phyloP scores from a whole-genome alignment of 1,140 invertebrate species.

The Mycetomoellerius zeteki region DNA sequence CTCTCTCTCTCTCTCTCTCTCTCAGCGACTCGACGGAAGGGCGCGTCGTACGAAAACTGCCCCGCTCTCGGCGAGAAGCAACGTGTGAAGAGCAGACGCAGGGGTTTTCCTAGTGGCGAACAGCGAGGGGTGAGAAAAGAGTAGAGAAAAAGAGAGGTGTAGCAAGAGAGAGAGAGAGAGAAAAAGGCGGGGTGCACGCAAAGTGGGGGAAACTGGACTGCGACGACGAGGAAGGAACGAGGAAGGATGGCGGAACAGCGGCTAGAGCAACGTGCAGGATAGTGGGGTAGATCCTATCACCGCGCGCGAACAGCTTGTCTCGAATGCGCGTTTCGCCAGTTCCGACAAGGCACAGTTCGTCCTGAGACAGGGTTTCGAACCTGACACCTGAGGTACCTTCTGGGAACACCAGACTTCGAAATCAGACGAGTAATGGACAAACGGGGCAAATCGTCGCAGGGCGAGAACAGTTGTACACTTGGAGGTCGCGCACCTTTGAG shows the following conservation, averaged over 20 bases:
- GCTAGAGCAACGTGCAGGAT: conserved; percentile 41
- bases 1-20: conserved; percentile 17
- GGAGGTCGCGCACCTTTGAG: conserved; percentile 8
- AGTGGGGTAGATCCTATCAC: conserved; percentile 58
- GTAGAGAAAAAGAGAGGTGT: neutral
- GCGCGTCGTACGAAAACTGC: conserved; percentile 79
- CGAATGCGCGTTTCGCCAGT: conserved; percentile 43
- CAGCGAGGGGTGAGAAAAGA: neutral
- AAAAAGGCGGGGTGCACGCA: neutral
- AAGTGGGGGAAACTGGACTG: conserved; percentile 48
- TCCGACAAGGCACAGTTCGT: neutral
- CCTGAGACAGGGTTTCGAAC: neutral
- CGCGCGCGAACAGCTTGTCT: conserved; percentile 26
- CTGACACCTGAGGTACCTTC: neutral
- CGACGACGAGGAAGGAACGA: conserved; percentile 13
- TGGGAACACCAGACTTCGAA: neutral
- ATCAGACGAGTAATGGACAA: neutral
- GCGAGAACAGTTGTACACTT: neutral
- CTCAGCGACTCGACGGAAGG: conserved; percentile 62
- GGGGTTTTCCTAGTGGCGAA: neutral
- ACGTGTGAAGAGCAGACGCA: conserved; percentile 21
- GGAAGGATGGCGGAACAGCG: conserved; percentile 18
- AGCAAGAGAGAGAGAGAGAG: conserved; percentile 28
- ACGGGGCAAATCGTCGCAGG: neutral
- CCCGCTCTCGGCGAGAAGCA: conserved; percentile 69